These are phyloP conservation scores for Hyaena hyaena DNA, from an alignment of 2,113 vertebrate genomes.

Conservation along the genomic window DNA sequence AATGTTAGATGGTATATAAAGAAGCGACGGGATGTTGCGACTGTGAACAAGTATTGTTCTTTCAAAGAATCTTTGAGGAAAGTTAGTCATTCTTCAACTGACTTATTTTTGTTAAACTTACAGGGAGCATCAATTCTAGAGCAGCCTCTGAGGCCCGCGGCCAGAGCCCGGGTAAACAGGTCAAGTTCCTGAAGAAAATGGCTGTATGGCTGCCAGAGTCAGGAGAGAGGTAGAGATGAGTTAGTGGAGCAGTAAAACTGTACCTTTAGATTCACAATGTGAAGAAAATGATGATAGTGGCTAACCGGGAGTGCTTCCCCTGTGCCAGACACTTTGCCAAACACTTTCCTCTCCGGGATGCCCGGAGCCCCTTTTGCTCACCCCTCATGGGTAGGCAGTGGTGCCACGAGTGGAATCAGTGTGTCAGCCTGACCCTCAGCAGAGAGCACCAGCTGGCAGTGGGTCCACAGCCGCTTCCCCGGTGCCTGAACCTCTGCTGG, in stretches of 20 bases:
- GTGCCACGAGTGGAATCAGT: neutral
- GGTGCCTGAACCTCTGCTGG: neutral
- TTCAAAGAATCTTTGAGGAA: constrained; percentile 19
- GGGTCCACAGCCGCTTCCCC: neutral
- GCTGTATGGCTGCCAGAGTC: neutral
- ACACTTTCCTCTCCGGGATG: neutral
- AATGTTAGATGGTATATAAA: neutral
- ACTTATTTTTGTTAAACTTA: constrained; percentile 43
- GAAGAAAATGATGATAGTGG: neutral
- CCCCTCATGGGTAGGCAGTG: neutral
- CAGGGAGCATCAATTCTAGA: constrained; percentile 27
- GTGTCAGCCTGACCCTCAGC: neutral
- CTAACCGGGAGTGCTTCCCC: neutral
- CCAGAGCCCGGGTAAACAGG: neutral
- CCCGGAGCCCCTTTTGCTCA: neutral
- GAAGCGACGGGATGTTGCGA: neutral
- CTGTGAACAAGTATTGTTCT: constrained; percentile 5
- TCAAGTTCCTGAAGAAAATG: neutral
- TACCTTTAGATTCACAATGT: neutral
- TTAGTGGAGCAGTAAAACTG: neutral
- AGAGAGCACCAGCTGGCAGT: neutral
- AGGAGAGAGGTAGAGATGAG: constrained; percentile 13
- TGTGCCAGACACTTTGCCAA: neutral
- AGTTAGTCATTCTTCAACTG: constrained; percentile 46
- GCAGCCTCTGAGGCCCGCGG: neutral